Evolutionary conservation across 2,888 invertebrate genomes (phyloP).

Genomic region (Molanna angustata): DNA sequence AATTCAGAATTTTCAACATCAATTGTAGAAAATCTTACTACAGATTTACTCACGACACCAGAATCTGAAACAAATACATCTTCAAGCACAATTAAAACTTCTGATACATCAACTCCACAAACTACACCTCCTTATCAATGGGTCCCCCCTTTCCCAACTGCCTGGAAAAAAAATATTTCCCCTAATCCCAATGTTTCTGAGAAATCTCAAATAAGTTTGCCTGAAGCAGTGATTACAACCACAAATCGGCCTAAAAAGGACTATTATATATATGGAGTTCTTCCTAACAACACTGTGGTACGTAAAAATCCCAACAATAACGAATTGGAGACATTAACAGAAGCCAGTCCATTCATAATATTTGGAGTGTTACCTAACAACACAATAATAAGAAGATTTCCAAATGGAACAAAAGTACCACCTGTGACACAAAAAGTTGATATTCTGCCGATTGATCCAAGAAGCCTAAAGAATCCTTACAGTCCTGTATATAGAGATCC

Average conservation of each 20-base stretch:
- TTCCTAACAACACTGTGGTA: conserved; percentile 76
- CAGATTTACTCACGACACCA: neutral
- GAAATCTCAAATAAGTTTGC: conserved; percentile 25
- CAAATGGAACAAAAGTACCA: conserved; percentile 76
- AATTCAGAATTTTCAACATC: no score
- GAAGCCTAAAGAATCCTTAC: conserved; percentile 58
- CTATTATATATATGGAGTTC: conserved; percentile 72
- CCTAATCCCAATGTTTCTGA: conserved; percentile 14
- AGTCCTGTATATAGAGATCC: conserved; percentile 60
- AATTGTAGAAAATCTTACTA: no score
- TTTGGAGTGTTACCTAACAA: conserved; percentile 77
- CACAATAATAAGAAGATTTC: conserved; percentile 74
- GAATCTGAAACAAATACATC: conserved; percentile 6
- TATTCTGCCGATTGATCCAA: conserved; percentile 59
- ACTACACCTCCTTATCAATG: conserved; percentile 29
- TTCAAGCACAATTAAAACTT: neutral
- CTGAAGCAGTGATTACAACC: conserved; percentile 30
- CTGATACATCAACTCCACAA: conserved; percentile 12
- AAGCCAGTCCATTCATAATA: conserved; percentile 69
- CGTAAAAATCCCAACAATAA: conserved; percentile 69
- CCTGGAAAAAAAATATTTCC: conserved; percentile 20
- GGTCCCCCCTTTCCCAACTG: conserved; percentile 28
- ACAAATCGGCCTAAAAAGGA: conserved; percentile 56
- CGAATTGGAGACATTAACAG: conserved; percentile 63
- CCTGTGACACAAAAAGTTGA: conserved; percentile 60